phyloP scores from a whole-genome alignment of 2,113 vertebrate genomes.

The Sitta europaea region DNA sequence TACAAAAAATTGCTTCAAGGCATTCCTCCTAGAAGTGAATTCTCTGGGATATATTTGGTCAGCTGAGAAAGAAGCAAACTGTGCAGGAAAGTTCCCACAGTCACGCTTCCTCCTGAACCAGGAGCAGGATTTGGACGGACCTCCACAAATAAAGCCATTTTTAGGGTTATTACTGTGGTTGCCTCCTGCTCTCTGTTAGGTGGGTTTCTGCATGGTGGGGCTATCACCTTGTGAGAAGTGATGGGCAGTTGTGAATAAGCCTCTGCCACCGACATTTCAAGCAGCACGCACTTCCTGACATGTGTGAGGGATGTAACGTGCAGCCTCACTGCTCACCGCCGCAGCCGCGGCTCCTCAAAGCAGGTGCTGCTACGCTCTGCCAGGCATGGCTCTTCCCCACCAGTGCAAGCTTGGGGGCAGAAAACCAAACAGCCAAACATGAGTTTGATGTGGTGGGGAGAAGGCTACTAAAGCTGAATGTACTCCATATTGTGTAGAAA shows the following conservation, averaged over 20 bases:
- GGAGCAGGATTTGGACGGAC: not conserved
- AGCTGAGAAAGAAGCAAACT: not conserved
- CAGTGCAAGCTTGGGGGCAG: not conserved
- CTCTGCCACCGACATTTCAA: accelerated
- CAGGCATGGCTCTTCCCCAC: not conserved
- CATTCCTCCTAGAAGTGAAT: slow-evolving; percentile 1
- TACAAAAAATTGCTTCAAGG: not conserved
- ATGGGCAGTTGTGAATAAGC: not conserved
- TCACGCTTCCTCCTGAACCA: not conserved
- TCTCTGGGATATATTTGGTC: not conserved
- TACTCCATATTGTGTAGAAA: not conserved
- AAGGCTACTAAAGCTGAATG: not conserved
- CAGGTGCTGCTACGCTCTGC: not conserved
- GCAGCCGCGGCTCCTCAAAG: accelerated
- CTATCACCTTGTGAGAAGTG: not conserved
- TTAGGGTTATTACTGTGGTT: not conserved
- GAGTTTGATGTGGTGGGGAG: not conserved
- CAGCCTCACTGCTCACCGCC: accelerated
- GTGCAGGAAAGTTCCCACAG: not conserved
- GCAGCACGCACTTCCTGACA: not conserved
- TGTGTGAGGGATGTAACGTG: accelerated
- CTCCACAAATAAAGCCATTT: not conserved
- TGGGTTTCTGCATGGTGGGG: not conserved
- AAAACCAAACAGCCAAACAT: not conserved
- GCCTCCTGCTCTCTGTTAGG: not conserved